Base-by-base conservation (phyloP, 2,113 vertebrate species). In the Bettongia penicillata region DNA sequence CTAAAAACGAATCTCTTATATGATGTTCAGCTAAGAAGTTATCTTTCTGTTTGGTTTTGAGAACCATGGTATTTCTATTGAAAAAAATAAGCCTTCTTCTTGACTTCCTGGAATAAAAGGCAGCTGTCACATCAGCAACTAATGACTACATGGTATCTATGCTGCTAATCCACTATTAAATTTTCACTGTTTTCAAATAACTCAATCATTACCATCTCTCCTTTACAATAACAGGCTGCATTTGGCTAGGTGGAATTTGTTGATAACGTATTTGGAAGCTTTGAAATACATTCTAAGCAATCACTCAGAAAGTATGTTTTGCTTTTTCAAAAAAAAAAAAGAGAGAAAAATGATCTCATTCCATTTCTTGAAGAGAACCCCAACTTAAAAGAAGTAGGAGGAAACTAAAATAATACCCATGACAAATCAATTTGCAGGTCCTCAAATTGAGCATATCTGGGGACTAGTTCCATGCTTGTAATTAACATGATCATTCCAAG, bases 101-200 rank as follows among this genome's bases (percentile, higher is more conserved):
- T 93, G 94, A 97, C 97, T 96, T 97, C 95, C 98, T 97, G 90
- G 61, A 97, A 95, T 93, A 96, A 98, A 97, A 97, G 93, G 91
- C 68, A 98, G 96, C 96, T 97, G 97, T 97, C 96, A 96, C 93
- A 97, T 96, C 94, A 98, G 94, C 98, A 96, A 91, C 49, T 91
- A 97, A 93, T 68, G 96, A 98, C 97, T 95, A 91, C 91, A 91
- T 19, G 49, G 84, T 24, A 48, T 95, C 94, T 98, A 95, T 91
- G 48, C 93, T 95, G 97, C 93, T 97, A 96, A 98, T 96, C 91
- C 43, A 94, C 97, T 91, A 57, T 91, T 94, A 68, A 94, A 98
- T 48, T 24, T 92, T 95, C 61, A 93, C 89, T 96, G 91, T 91
- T 98, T 98, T 95, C 96, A 97, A 98, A 97, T 97, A 97, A 97